phyloP scores from a whole-genome alignment of 2,113 vertebrate species.

The Callionymus lyra region DNA sequence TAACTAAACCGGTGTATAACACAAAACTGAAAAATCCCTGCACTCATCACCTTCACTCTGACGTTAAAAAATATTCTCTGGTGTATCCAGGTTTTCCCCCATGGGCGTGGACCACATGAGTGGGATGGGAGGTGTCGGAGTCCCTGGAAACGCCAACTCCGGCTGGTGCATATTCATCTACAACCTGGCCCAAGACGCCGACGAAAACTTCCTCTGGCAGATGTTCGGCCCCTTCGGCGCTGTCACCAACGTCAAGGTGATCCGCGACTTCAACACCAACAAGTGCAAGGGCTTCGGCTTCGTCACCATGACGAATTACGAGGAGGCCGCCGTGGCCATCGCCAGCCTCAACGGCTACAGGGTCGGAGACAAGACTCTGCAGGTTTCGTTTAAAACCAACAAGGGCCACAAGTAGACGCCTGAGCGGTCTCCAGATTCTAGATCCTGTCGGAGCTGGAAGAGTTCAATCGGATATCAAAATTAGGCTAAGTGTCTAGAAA shows the following conservation, averaged over 20 bases:
- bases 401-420: slow-evolving; percentile 91
- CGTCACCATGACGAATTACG: slow-evolving; percentile 99
- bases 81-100: slow-evolving; percentile 84
- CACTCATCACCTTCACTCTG: too few species aligned
- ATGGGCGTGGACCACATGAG: slow-evolving; percentile 98
- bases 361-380: slow-evolving; percentile 97
- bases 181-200: slow-evolving; percentile 95
- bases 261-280: slow-evolving; percentile 99
- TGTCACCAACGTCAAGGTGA: slow-evolving; percentile 98
- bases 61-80: too few species aligned
- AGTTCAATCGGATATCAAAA: too few species aligned
- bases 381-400: slow-evolving; percentile 99
- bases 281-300: slow-evolving; percentile 99
- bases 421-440: not conserved
- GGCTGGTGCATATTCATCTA: slow-evolving; percentile 99
- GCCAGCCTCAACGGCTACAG: slow-evolving; percentile 97
- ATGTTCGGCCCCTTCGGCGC: slow-evolving; percentile 98
- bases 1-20: too few species aligned
- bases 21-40: too few species aligned
- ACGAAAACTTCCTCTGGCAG: slow-evolving; percentile 98
- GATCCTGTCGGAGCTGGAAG: too few species aligned
- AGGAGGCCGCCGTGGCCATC: slow-evolving; percentile 98
- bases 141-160: slow-evolving; percentile 80
- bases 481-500: slow-evolving; percentile 57
- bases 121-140: slow-evolving; percentile 82